Percentiles rank a stretch among this genome's conserved stretches.
phyloP scores from a whole-genome alignment of 2,888 invertebrate genomes.

The Chydorus sphaericus region DNA sequence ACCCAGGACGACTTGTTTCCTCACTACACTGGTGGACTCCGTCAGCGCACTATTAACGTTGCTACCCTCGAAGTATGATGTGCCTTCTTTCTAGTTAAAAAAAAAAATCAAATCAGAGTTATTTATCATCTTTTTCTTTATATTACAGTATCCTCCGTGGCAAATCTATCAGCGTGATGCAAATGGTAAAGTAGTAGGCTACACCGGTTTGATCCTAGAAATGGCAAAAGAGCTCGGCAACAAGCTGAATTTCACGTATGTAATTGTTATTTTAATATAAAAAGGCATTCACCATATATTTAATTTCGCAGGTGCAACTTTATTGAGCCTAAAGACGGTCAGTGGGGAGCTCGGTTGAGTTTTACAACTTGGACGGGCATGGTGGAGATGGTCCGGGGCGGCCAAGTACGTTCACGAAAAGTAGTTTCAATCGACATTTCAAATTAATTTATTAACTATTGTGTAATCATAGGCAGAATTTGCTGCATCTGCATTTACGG shows the following conservation, averaged over 20 bases:
- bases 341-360: constrained; percentile 22
- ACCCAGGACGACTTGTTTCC: constrained; percentile 59
- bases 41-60: constrained; percentile 53
- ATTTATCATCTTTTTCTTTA: background rate
- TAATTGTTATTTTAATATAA: background rate
- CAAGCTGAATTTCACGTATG: constrained; percentile 65
- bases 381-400: constrained; percentile 35
- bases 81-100: background rate
- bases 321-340: constrained; percentile 21
- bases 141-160: constrained; percentile 70
- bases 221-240: constrained; percentile 57
- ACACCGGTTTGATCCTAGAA: constrained; percentile 61
- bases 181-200: constrained; percentile 40
- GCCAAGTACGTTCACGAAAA: constrained; percentile 26
- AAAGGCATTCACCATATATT: background rate
- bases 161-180: constrained; percentile 42
- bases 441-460: background rate
- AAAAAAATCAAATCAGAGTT: background rate
- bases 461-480: constrained; percentile 31
- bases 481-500: constrained; percentile 44
- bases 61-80: constrained; percentile 57
- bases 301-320: background rate
- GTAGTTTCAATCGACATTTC: background rate
- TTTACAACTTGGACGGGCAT: constrained; percentile 30
- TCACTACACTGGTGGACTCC: constrained; percentile 60